phyloP scores from a whole-genome alignment of 92 coral and sea anemone genomes.

The Heliopora coerulea region DNA sequence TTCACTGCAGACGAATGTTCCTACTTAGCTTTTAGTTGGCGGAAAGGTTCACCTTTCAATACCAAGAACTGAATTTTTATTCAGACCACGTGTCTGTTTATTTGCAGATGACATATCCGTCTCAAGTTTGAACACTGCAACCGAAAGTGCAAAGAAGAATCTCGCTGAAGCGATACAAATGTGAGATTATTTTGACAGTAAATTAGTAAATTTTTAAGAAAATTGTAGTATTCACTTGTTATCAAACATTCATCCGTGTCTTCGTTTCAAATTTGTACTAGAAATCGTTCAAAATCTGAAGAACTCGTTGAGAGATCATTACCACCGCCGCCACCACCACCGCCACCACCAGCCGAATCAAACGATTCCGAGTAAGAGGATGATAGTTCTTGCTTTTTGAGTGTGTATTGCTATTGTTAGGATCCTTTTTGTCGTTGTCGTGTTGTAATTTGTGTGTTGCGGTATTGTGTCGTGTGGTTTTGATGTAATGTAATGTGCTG shows the following conservation, averaged over 20 bases:
- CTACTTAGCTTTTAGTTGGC: no score
- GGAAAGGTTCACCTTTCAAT: no score
- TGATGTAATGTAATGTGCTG: no score
- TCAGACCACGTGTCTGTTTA: neutral
- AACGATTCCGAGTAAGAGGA: conserved; percentile 24
- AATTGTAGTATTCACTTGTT: no score
- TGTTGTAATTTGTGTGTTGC: no score
- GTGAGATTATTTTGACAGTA: neutral
- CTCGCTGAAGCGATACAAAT: conserved; percentile 39
- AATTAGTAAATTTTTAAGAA: no score
- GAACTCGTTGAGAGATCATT: conserved; percentile 18
- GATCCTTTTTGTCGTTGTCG: no score
- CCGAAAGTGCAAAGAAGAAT: conserved; percentile 39
- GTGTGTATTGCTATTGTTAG: no score
- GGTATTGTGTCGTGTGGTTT: no score
- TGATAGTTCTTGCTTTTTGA: no score
- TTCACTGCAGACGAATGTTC: no score
- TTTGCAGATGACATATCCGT: conserved; percentile 28
- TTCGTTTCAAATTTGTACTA: neutral
- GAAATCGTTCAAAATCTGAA: conserved; percentile 37
- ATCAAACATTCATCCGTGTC: neutral
- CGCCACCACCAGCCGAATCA: conserved; percentile 12
- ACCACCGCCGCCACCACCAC: conserved; percentile 21
- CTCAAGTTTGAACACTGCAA: conserved; percentile 37
- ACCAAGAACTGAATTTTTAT: no score